phyloP scores from a whole-genome alignment of 2,888 invertebrate genomes.

The Eulithis prunata region DNA sequence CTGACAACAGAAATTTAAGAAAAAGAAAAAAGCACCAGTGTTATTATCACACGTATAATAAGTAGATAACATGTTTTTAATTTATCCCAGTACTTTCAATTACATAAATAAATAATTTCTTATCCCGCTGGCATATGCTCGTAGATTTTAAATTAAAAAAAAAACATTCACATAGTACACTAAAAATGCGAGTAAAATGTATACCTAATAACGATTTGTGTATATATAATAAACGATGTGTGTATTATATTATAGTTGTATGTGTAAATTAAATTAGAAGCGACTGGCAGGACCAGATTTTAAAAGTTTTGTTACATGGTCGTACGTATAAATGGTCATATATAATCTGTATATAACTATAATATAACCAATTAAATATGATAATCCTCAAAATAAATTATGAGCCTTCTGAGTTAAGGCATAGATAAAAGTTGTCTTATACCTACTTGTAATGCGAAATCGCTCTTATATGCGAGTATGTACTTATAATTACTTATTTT shows the following conservation, averaged over 20 bases:
- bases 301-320: slow-evolving; percentile 22
- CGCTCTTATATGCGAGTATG: neutral
- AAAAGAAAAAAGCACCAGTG: neutral
- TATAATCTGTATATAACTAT: slow-evolving; percentile 14
- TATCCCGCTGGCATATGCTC: slow-evolving; percentile 36
- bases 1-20: no score
- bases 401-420: neutral
- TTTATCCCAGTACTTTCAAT: slow-evolving; percentile 7
- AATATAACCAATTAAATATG: slow-evolving; percentile 1
- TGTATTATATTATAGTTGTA: slow-evolving; percentile 75
- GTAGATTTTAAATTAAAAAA: slow-evolving; percentile 32
- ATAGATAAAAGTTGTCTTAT: neutral
- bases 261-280: slow-evolving; percentile 56
- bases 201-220: slow-evolving; percentile 42
- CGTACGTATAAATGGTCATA: slow-evolving; percentile 25
- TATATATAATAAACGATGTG: slow-evolving; percentile 56
- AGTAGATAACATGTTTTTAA: neutral
- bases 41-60: no score
- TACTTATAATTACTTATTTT: neutral
- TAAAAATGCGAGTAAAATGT: slow-evolving; percentile 34
- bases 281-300: slow-evolving; percentile 66
- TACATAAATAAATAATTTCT: slow-evolving; percentile 7
- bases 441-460: neutral
- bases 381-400: slow-evolving; percentile 2
- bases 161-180: slow-evolving; percentile 33